Base-by-base conservation (phyloP, 37 sponge, comb jelly and placozoan species). In the Diacarnus erythraeanus region DNA sequence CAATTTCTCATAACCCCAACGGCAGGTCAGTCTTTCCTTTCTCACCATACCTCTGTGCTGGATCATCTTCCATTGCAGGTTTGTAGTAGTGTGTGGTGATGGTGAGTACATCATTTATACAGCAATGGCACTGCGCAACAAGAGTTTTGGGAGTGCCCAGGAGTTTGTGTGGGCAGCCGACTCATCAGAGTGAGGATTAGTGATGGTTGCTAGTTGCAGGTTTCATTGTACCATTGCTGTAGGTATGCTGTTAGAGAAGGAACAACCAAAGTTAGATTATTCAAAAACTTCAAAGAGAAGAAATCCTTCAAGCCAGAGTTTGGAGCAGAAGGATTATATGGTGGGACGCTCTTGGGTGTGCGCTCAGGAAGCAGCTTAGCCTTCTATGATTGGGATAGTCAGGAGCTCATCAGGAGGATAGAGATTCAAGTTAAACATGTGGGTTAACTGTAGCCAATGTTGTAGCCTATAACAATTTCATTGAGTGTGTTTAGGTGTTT, bases 51-150 rank as follows among this genome's bases (percentile, higher is more conserved):
- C n/a, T n/a, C n/a, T n/a, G n/a, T n/a, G n/a, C n/a, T n/a, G n/a
- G n/a, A n/a, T n/a, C 18, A 63, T 39, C 12, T 57, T 65, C 38
- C n/a, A 27, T 57, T 18, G 6, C 70, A 93, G 99, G 83, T 98
- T 98, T 81, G 96, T 98, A 69, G 92, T 90, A 44, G 94, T 98
- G 60, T 98, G 99, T 82, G 99, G 99, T 27, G 99, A 98, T 74
- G 99, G 99, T 3, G 99, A 98, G 92, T 98, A 98, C 90, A 98
- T 98, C 70, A 98, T 98, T 78, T 95, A 95, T 88, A 98, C 99
- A 3, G 96, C 99, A 43, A 96, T 98, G 96, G 99, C 99, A 0
- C 88, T 96, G 64, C 71, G 99, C 30, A 98, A 95, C 92, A 98
- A 98, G 92, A 84, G 89, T 79, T 98, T 90, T 76, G 99, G 99